Evolutionary conservation across 2,113 vertebrate genomes (phyloP).

Genomic region (Ptyas mucosa): DNA sequence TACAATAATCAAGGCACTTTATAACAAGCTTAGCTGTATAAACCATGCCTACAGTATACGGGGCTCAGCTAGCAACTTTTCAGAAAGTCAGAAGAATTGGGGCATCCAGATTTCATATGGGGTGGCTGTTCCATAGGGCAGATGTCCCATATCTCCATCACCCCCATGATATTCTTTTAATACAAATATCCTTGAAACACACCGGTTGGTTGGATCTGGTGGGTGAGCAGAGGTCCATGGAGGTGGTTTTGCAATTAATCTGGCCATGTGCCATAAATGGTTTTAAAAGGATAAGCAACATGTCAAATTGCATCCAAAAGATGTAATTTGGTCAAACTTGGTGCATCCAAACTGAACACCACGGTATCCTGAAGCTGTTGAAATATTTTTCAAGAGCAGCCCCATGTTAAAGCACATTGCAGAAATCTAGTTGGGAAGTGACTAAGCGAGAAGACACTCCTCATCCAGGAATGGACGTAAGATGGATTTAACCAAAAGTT

Average conservation of each 20-base stretch:
- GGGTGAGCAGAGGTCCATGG: background rate
- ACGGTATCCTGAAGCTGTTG: background rate
- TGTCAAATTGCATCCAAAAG: background rate
- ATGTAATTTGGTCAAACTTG: background rate
- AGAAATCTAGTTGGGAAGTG: background rate
- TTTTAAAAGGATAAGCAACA: background rate
- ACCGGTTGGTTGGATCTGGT: background rate
- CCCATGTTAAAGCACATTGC: background rate
- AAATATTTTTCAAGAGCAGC: background rate
- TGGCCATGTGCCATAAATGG: background rate
- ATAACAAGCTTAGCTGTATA: background rate
- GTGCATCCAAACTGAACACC: background rate
- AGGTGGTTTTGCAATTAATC: background rate
- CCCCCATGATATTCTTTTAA: background rate
- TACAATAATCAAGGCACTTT: background rate
- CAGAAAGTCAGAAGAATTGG: background rate
- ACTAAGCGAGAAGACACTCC: background rate
- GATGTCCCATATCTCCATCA: background rate
- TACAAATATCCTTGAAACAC: no score
- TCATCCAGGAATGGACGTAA: background rate
- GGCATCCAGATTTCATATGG: background rate
- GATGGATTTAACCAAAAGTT: background rate
- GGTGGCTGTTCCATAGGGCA: background rate
- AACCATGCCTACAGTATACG: background rate
- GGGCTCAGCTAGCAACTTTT: background rate